Conservation (phyloP, 2,113 vertebrate species). For the Carlito syrichta region DNA sequence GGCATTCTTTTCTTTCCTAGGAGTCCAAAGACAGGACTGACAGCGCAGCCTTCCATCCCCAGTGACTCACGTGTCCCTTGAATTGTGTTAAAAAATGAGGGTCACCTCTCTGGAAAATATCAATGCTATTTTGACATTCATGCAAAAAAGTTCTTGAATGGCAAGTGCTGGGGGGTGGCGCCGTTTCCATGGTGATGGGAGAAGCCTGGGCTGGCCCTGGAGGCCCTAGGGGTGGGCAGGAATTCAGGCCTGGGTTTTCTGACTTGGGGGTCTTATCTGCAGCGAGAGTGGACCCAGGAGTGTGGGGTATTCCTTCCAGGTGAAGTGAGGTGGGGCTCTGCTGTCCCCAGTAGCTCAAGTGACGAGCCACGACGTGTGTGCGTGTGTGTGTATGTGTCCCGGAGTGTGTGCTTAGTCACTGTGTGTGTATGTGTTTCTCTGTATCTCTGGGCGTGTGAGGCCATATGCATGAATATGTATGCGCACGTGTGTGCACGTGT, state of each 20-base stretch:
- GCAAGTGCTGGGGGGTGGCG: neutral
- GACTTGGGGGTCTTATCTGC: neutral
- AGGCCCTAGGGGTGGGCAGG: neutral
- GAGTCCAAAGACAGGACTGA: neutral
- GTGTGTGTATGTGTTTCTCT: neutral
- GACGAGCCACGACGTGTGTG: neutral
- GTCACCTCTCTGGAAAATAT: neutral
- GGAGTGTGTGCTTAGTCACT: neutral
- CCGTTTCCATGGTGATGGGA: conserved; percentile 35
- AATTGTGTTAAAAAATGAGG: neutral
- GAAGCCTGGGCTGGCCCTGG: neutral
- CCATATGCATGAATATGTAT: accelerated
- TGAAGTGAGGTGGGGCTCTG: accelerated
- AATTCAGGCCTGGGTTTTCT: neutral
- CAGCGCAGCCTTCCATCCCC: neutral
- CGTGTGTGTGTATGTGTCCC: neutral
- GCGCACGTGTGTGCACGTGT: no score
- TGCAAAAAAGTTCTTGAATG: neutral
- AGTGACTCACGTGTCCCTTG: neutral
- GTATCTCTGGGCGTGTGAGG: neutral
- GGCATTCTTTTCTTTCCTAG: neutral
- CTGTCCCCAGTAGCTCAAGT: neutral
- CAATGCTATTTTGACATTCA: neutral
- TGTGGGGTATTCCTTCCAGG: neutral
- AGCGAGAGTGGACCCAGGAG: neutral